phyloP scores from a whole-genome alignment of 2,888 invertebrate genomes.

The Spodoptera exigua region DNA sequence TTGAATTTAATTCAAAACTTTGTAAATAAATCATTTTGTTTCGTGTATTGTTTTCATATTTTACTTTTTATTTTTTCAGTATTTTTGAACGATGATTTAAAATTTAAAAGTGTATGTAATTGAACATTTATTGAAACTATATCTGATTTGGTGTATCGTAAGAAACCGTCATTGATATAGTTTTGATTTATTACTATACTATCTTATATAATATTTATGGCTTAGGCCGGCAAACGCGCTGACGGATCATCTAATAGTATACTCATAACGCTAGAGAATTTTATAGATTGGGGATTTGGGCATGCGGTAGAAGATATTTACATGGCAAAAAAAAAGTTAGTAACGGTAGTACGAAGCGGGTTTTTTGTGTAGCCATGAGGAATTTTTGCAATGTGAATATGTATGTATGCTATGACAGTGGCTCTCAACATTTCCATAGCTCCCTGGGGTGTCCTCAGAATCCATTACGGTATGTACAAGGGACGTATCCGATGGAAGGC shows the following conservation, averaged over 20 bases:
- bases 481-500: slow-evolving; percentile 51
- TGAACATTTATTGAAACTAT: too few relatives aligned
- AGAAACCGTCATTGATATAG: too few relatives aligned
- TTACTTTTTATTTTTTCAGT: slow-evolving; percentile 15
- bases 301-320: too few relatives aligned
- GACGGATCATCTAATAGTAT: too few relatives aligned
- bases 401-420: slow-evolving; percentile 40
- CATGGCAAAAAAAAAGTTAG: too few relatives aligned
- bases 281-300: too few relatives aligned
- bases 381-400: slow-evolving; percentile 29
- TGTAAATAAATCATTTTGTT: slow-evolving; percentile 38
- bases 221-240: too few relatives aligned
- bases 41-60: slow-evolving; percentile 17
- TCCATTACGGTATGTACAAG: slow-evolving; percentile 53
- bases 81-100: neutral
- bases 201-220: too few relatives aligned
- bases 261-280: too few relatives aligned
- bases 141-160: too few relatives aligned
- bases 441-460: slow-evolving; percentile 50
- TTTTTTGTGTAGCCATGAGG: slow-evolving; percentile 18
- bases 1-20: slow-evolving; percentile 50
- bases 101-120: neutral
- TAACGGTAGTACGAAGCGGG: too few relatives aligned
- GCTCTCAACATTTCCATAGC: slow-evolving; percentile 48
- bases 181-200: too few relatives aligned